Evolutionary conservation across 30 jellyfish, hydroid and myxozoan species (phyloP).

Genomic region (Clytia hemisphaerica): DNA sequence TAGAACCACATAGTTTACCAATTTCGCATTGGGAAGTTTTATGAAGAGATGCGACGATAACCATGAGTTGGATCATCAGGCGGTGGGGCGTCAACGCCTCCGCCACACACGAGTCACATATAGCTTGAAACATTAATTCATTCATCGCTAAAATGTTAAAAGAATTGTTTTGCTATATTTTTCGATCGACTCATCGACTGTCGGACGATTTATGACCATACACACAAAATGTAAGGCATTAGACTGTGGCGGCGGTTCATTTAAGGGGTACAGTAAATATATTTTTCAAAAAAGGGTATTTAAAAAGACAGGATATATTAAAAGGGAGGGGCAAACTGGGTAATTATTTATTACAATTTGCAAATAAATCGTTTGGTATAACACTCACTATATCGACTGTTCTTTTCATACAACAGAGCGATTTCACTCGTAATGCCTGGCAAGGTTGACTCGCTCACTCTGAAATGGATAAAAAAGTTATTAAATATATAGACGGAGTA

Average conservation of each 20-base stretch:
- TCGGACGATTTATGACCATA: no score
- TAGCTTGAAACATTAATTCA: conserved; percentile 36
- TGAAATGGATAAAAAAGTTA: conserved; percentile 17
- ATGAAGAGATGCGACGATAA: conserved; percentile 62
- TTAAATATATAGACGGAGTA: conserved; percentile 38
- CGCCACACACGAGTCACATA: conserved; percentile 63
- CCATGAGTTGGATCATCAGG: conserved; percentile 67
- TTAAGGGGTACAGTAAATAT: no score
- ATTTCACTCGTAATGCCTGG: conserved; percentile 48
- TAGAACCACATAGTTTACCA: conserved; percentile 26
- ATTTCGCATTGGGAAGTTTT: conserved; percentile 52
- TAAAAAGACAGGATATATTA: no score
- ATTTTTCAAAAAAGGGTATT: no score
- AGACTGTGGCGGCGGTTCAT: no score
- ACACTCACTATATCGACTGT: conserved; percentile 72
- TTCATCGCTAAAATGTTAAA: conserved; percentile 44
- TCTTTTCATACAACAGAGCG: conserved; percentile 42
- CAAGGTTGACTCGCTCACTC: conserved; percentile 79
- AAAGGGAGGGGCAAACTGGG: no score
- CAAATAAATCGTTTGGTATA: no score
- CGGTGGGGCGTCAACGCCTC: conserved; percentile 58
- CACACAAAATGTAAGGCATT: no score
- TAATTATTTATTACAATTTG: no score
- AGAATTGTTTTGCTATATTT: no score
- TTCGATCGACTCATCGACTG: no score